phyloP scores from a whole-genome alignment of 2,888 invertebrate species.

The Cephus sareptanus region DNA sequence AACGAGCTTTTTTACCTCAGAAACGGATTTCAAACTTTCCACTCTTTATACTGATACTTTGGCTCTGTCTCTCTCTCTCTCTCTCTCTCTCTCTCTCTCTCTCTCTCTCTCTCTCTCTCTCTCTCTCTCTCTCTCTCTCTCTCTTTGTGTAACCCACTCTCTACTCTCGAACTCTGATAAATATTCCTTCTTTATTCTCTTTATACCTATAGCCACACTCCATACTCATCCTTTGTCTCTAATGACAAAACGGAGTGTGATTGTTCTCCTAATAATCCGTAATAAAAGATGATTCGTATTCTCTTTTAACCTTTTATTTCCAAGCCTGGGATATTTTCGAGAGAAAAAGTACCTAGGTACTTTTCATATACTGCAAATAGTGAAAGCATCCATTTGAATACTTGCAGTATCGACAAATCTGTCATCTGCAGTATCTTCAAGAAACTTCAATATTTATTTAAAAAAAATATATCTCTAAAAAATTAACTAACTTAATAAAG shows the following conservation, averaged over 20 bases:
- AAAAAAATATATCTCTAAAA: too few species aligned
- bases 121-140: not conserved
- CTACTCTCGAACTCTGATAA: not conserved
- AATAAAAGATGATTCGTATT: not conserved
- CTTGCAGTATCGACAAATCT: not conserved
- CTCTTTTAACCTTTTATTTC: not conserved
- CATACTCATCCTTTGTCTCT: not conserved
- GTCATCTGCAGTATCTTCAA: too few species aligned
- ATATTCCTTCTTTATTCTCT: not conserved
- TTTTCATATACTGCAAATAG: not conserved
- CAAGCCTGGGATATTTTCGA: not conserved
- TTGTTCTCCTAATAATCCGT: not conserved
- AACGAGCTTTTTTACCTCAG: not conserved
- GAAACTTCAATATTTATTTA: too few species aligned
- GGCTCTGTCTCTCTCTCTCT: not conserved
- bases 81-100: not conserved
- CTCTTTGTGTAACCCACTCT: conserved; percentile 9
- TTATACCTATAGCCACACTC: not conserved
- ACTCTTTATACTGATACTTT: not conserved
- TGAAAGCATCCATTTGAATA: not conserved
- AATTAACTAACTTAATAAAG: too few species aligned
- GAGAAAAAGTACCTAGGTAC: not conserved
- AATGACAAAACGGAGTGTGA: not conserved
- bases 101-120: not conserved
- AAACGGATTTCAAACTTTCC: not conserved